These are phyloP conservation scores for Nineta flava DNA, from an alignment of 2,888 invertebrate species.

Conservation along the genomic window DNA sequence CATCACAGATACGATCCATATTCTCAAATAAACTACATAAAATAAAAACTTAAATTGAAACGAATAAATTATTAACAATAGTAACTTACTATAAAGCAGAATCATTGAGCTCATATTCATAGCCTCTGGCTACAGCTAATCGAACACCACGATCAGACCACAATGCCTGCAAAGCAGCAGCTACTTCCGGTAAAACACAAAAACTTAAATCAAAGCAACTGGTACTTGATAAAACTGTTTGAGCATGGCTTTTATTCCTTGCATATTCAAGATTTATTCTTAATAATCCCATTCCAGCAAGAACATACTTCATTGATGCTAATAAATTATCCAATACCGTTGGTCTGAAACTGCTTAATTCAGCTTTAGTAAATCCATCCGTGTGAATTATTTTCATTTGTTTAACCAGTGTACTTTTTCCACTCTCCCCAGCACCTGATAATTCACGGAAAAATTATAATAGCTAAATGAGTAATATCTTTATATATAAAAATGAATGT, in stretches of 20 bases:
- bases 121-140: slow-evolving; percentile 44
- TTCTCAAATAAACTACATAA: slow-evolving; percentile 43
- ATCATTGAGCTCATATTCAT: slow-evolving; percentile 50
- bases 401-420: slow-evolving; percentile 49
- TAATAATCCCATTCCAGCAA: slow-evolving; percentile 46
- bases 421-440: slow-evolving; percentile 47
- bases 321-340: slow-evolving; percentile 46
- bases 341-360: slow-evolving; percentile 42
- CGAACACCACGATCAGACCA: slow-evolving; percentile 48
- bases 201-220: slow-evolving; percentile 39
- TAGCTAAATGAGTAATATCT: background rate
- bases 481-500: too few species aligned
- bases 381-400: slow-evolving; percentile 56
- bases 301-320: slow-evolving; percentile 50
- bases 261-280: slow-evolving; percentile 42
- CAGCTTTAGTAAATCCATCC: slow-evolving; percentile 43
- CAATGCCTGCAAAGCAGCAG: slow-evolving; percentile 34
- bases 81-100: slow-evolving; percentile 44
- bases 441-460: background rate
- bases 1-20: slow-evolving; percentile 45
- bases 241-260: slow-evolving; percentile 38
- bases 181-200: slow-evolving; percentile 33
- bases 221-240: slow-evolving; percentile 31
- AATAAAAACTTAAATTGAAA: slow-evolving; percentile 10
- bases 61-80: background rate